Evolutionary conservation across 2,113 vertebrate species (phyloP).

Genomic region (Nothobranchius furzeri): DNA sequence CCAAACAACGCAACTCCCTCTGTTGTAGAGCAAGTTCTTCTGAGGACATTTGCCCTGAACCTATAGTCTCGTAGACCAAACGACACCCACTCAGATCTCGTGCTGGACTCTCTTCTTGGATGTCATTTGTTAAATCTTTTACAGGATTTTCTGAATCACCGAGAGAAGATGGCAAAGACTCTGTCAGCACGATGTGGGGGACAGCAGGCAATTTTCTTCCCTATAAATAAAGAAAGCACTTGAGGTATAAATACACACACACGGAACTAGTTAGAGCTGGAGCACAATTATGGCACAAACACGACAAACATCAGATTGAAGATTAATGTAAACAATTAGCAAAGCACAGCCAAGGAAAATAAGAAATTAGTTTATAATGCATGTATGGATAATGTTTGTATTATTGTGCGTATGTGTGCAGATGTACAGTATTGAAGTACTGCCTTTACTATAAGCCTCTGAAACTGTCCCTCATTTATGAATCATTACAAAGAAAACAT

Average conservation of each 20-base stretch:
- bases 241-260: conserved; percentile 43
- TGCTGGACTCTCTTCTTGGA: conserved; percentile 7
- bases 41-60: conserved; percentile 16
- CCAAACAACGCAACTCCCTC: conserved; percentile 32
- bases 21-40: background rate
- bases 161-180: conserved; percentile 74
- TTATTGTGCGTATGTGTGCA: background rate
- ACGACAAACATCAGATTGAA: conserved; percentile 1
- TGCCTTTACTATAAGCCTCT: too few species aligned
- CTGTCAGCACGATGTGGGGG: conserved; percentile 86
- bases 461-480: too few species aligned
- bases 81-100: conserved; percentile 14
- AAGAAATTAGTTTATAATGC: background rate
- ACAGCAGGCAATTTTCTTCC: conserved; percentile 69
- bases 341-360: background rate
- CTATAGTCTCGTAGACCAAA: background rate
- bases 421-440: too few species aligned
- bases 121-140: conserved; percentile 40
- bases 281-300: background rate
- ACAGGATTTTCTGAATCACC: conserved; percentile 67
- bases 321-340: conserved; percentile 3
- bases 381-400: background rate
- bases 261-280: background rate
- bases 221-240: conserved; percentile 69
- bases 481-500: too few species aligned